Conservation (phyloP, 2,113 vertebrate genomes). For the human (Homo sapiens) region DNA sequence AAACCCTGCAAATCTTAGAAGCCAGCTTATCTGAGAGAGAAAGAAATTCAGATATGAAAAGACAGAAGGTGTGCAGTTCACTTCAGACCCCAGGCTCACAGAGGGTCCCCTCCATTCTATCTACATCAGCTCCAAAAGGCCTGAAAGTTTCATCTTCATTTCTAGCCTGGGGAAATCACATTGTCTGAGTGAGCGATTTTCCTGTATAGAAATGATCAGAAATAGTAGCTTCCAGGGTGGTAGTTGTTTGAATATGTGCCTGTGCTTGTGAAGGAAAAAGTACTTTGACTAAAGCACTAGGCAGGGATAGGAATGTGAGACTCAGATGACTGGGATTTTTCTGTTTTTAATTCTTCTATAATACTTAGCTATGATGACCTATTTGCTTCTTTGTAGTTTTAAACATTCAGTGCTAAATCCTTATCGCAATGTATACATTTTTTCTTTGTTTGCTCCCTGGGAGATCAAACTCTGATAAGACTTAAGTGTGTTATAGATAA, state of each 20-base stretch:
- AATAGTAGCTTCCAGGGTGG: neutral
- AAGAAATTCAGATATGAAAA: neutral
- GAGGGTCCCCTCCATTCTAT: neutral
- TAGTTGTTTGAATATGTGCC: neutral
- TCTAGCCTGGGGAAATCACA: neutral
- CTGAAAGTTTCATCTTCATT: neutral
- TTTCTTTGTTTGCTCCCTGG: neutral
- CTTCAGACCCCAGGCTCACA: accelerated
- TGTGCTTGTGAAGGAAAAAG: neutral
- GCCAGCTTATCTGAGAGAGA: neutral
- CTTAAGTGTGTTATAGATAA: neutral
- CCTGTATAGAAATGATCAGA: neutral
- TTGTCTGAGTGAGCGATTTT: neutral
- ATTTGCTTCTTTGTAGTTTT: neutral
- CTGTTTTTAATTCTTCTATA: neutral
- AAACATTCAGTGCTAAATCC: neutral
- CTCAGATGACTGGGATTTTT: neutral
- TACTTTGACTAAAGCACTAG: neutral
- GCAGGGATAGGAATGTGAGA: neutral
- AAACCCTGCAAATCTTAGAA: neutral
- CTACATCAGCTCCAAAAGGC: neutral
- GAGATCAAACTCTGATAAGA: neutral
- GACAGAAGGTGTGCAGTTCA: neutral
- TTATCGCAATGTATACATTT: neutral
- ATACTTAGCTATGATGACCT: neutral